Base-by-base conservation (phyloP, 2,888 invertebrate genomes). In the Eucera pruinosa region DNA sequence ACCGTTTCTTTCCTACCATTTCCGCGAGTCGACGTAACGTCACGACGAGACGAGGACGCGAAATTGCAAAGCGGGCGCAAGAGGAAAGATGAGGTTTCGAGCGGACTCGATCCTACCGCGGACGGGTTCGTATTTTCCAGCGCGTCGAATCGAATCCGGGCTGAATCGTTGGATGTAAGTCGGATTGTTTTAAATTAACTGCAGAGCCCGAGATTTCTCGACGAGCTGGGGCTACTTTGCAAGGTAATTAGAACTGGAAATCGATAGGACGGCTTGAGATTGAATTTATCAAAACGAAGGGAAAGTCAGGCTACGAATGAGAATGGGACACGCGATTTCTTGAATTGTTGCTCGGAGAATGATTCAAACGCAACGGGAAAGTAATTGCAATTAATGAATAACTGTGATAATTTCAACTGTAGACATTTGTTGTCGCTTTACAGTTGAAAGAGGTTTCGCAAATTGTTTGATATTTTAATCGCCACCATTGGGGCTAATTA, bases 181-280 rank as follows among this genome's bases (percentile, higher is more conserved):
- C 27, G 64, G 71, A 71, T 74, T 58, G 71, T 71, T 74, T 71
- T 52, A 71, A 64, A 71, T 74, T 65, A 71, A 64, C 52, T 30
- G 62, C 27, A 11, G 50, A 20, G 20, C 13, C 15, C 57, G 30
- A 11, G n/a, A n/a, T 36, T 13, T 15, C 30, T 70, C 62, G 2
- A 36, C 36, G 23, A 55, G 48, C 45, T 25, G 25, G 64, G 11
- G 74, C 58, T 52, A 71, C 45, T 71, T 74, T 58, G 71, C 71
- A 20, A 71, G 58, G 64, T 71, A 74, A 71, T 74, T 71, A 54
- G 58, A 74, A 23, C 23, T 30, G 52, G 15, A 23, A 50, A 58
- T 74, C 71, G 71, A 58, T 71, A 30, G 61, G 43, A 18, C 33
- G 36, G 11, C n/a, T 41, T 33, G 36, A 39, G 72, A 57, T 64